These are phyloP conservation scores for Oxyura jamaicensis DNA, from an alignment of 2,113 vertebrate species.

Conservation along the genomic window DNA sequence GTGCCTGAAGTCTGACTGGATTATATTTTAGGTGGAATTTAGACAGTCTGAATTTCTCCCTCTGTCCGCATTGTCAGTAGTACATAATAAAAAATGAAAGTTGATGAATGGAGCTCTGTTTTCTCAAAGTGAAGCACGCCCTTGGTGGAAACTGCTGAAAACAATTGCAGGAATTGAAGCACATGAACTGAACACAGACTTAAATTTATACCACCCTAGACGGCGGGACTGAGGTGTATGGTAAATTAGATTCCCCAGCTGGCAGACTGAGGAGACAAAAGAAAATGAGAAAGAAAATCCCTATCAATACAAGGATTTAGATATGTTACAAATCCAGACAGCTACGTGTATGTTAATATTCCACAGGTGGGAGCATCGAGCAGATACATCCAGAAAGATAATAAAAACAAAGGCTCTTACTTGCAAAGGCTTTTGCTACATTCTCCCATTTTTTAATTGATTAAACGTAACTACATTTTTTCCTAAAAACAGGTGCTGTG, in stretches of 20 bases:
- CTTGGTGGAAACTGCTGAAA: constrained; percentile 36
- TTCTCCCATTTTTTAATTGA: not conserved
- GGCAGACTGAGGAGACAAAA: not conserved
- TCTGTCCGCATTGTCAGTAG: not conserved
- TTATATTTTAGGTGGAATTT: not conserved
- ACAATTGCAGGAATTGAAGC: constrained; percentile 61
- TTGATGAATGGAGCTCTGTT: constrained; percentile 16
- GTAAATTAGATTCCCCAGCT: not conserved
- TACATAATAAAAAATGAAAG: not conserved
- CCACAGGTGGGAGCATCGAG: not conserved
- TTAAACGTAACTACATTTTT: not conserved
- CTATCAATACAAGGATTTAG: not conserved
- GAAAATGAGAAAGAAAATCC: not conserved
- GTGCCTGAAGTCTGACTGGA: not conserved
- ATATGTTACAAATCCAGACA: not conserved
- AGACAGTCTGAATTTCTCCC: not conserved
- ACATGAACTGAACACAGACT: not conserved
- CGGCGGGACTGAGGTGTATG: not conserved
- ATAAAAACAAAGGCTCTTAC: not conserved
- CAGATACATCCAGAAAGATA: not conserved
- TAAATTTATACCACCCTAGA: not conserved
- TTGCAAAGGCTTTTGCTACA: not conserved
- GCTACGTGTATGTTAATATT: not conserved
- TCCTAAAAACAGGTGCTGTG: not conserved
- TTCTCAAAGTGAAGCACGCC: constrained; percentile 17